Evolutionary conservation across 2,113 vertebrate species (phyloP).

Genomic region (Uria aalge): DNA sequence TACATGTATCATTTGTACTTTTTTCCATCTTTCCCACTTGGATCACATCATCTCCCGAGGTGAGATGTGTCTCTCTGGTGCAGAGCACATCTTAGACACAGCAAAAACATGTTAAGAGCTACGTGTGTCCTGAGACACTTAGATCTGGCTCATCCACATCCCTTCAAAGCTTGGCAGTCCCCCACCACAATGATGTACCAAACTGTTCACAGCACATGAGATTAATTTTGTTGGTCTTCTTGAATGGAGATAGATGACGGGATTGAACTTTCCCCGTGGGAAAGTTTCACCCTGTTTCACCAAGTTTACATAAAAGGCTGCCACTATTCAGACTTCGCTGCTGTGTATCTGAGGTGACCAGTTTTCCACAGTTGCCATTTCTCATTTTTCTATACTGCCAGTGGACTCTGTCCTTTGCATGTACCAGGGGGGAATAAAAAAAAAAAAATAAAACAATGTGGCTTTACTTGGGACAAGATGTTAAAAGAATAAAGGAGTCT

Average conservation of each 20-base stretch:
- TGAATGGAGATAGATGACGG: neutral
- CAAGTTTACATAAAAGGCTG: neutral
- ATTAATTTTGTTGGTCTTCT: neutral
- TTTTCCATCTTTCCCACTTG: neutral
- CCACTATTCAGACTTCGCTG: neutral
- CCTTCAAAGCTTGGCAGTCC: neutral
- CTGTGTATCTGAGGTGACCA: neutral
- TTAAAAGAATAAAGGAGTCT: neutral
- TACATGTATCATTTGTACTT: neutral
- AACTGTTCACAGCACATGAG: neutral
- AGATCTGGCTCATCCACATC: neutral
- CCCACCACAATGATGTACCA: accelerated
- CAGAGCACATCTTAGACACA: neutral
- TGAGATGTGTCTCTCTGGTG: neutral
- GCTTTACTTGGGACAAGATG: neutral
- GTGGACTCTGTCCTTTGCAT: neutral
- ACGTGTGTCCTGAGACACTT: accelerated
- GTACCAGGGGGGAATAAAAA: neutral
- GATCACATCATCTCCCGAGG: neutral
- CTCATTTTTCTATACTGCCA: neutral
- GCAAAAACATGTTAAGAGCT: neutral
- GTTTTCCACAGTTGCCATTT: neutral
- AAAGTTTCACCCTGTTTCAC: neutral
- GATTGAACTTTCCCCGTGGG: neutral
- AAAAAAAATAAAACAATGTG: neutral